phyloP scores from a whole-genome alignment of 2,113 vertebrate species.

The Leuciscus idus region DNA sequence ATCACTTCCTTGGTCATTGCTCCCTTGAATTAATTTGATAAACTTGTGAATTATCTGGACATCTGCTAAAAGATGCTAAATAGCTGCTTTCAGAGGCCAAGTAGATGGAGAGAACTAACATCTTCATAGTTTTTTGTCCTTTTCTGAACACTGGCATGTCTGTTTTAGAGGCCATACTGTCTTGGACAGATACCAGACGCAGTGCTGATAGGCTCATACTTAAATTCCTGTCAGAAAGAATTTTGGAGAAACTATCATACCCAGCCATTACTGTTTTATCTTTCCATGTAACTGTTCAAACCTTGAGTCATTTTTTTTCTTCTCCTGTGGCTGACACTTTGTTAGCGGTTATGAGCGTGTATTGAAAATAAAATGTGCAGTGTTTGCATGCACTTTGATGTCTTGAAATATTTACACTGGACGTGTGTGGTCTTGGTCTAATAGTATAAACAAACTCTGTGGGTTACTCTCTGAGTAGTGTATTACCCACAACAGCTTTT shows the following conservation, averaged over 20 bases:
- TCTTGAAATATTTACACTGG: slow-evolving; percentile 40
- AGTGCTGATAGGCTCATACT: slow-evolving; percentile 71
- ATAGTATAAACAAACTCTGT: slow-evolving; percentile 42
- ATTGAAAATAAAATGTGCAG: slow-evolving; percentile 22
- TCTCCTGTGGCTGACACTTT: background rate
- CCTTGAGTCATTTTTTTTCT: background rate
- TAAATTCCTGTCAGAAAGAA: slow-evolving; percentile 71
- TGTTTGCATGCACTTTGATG: slow-evolving; percentile 39
- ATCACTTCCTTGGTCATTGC: slow-evolving; percentile 42
- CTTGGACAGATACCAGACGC: slow-evolving; percentile 72
- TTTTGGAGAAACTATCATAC: slow-evolving; percentile 45
- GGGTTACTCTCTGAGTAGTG: slow-evolving; percentile 20
- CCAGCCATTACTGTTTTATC: slow-evolving; percentile 52
- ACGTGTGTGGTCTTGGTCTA: slow-evolving; percentile 43
- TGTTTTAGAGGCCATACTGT: slow-evolving; percentile 73
- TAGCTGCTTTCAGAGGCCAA: slow-evolving; percentile 38
- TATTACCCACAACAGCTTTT: slow-evolving; percentile 24
- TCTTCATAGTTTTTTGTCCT: slow-evolving; percentile 68
- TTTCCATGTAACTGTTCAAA: slow-evolving; percentile 11
- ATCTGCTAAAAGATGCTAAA: slow-evolving; percentile 46
- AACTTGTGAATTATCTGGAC: slow-evolving; percentile 44
- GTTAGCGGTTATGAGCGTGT: background rate
- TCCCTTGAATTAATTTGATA: slow-evolving; percentile 38
- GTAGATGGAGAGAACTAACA: slow-evolving; percentile 69
- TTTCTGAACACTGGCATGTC: slow-evolving; percentile 75